These are phyloP conservation scores for Eospalax fontanierii DNA, from an alignment of 2,797 vertebrate genomes.

Conservation along the genomic window DNA sequence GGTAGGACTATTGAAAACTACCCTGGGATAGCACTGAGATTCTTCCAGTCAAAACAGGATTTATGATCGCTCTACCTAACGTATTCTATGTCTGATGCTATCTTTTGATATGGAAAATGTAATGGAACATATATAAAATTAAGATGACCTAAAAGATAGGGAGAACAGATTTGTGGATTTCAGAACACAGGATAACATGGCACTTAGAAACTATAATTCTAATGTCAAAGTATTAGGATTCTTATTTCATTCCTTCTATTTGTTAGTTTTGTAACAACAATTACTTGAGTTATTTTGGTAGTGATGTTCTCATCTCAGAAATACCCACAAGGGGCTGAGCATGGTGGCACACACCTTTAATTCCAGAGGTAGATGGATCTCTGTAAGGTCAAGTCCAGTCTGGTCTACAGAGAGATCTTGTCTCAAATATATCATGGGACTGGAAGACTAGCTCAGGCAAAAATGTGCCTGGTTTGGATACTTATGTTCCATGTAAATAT, in stretches of 20 bases:
- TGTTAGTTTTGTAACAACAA: not conserved
- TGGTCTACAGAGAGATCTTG: no score
- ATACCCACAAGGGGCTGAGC: not conserved
- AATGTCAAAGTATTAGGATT: not conserved
- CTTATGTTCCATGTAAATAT: no score
- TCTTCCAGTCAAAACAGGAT: not conserved
- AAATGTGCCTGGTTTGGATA: no score
- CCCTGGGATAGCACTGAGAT: not conserved
- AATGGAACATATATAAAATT: not conserved
- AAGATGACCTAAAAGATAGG: not conserved
- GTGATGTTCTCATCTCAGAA: not conserved
- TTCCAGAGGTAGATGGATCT: no score
- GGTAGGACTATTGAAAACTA: not conserved
- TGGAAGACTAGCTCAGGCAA: no score
- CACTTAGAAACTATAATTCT: not conserved
- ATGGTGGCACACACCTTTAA: no score
- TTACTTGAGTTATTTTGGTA: not conserved
- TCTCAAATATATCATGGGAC: no score
- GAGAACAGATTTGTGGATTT: not conserved
- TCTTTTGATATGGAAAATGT: not conserved
- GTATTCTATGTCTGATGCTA: not conserved
- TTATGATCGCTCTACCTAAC: not conserved
- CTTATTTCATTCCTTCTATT: not conserved
- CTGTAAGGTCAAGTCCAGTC: no score
- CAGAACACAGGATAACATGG: not conserved